Evolutionary conservation across 2,797 vertebrate genomes (phyloP).

Genomic region (Mus caroli): DNA sequence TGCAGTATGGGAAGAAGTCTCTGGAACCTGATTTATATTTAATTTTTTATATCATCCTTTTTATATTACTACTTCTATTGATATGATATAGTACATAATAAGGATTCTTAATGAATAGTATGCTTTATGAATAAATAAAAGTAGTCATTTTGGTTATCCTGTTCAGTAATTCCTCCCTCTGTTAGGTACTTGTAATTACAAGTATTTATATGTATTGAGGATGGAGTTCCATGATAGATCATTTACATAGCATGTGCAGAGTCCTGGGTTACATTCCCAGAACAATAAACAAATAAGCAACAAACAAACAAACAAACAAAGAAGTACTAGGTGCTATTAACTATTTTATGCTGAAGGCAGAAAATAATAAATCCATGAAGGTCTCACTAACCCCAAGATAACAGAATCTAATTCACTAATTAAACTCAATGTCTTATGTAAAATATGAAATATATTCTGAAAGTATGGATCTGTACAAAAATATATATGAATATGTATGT

Average conservation of each 20-base stretch:
- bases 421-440: slow-evolving; percentile 8
- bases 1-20: not conserved
- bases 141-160: not conserved
- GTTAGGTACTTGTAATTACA: not conserved
- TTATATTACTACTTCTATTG: not conserved
- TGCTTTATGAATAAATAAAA: not conserved
- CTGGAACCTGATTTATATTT: not conserved
- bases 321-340: not conserved
- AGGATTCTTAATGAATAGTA: not conserved
- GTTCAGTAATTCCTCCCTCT: not conserved
- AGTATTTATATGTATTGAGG: not conserved
- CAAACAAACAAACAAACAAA: not conserved
- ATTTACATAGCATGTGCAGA: not conserved
- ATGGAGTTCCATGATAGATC: not conserved
- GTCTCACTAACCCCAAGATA: not conserved
- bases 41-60: not conserved
- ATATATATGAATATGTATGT: not conserved
- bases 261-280: not conserved
- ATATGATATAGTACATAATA: not conserved
- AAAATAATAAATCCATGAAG: not conserved
- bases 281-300: not conserved
- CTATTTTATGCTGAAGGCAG: not conserved
- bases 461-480: not conserved
- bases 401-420: slow-evolving; percentile 15
- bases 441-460: slow-evolving; percentile 53